Evolutionary conservation across 1,140 invertebrate species (phyloP).

Genomic region (Pseudomyrmex pallidus): DNA sequence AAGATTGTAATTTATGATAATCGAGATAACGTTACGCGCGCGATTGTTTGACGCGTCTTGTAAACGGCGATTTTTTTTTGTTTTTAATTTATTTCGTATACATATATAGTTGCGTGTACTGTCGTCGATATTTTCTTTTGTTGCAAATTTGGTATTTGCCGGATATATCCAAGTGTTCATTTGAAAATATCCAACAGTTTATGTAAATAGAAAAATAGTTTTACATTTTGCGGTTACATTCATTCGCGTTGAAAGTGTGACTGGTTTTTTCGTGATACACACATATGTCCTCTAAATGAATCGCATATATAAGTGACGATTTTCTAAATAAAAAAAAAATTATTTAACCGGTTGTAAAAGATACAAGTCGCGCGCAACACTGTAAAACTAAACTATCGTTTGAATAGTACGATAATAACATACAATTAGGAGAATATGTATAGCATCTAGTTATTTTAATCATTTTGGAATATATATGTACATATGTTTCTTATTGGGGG

Average conservation of each 20-base stretch:
- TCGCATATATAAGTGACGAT: background rate
- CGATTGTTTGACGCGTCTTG: background rate
- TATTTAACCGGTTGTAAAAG: background rate
- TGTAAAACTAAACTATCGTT: conserved; percentile 42
- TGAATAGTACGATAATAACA: conserved; percentile 32
- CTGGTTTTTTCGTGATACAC: background rate
- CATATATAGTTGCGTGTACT: background rate
- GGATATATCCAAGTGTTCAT: background rate
- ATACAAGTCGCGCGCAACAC: conserved; percentile 38
- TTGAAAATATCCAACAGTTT: conserved; percentile 10
- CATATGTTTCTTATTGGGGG: conserved; percentile 73
- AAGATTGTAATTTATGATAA: conserved; percentile 25
- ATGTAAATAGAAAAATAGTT: background rate
- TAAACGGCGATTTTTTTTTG: background rate
- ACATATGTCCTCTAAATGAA: background rate
- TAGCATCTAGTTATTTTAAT: conserved; percentile 64
- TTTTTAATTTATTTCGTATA: conserved; percentile 29
- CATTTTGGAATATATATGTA: conserved; percentile 69
- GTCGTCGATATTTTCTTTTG: conserved; percentile 11
- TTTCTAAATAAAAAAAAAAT: conserved; percentile 21
- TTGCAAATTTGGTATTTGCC: background rate
- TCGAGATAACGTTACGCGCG: background rate
- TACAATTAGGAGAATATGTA: conserved; percentile 7
- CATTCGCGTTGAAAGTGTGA: conserved; percentile 1
- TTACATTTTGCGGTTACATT: background rate